Evolutionary conservation across 2,113 vertebrate species (phyloP), one percentile per base, ranked within the genome.

Genomic region (Ciconia stormi): DNA sequence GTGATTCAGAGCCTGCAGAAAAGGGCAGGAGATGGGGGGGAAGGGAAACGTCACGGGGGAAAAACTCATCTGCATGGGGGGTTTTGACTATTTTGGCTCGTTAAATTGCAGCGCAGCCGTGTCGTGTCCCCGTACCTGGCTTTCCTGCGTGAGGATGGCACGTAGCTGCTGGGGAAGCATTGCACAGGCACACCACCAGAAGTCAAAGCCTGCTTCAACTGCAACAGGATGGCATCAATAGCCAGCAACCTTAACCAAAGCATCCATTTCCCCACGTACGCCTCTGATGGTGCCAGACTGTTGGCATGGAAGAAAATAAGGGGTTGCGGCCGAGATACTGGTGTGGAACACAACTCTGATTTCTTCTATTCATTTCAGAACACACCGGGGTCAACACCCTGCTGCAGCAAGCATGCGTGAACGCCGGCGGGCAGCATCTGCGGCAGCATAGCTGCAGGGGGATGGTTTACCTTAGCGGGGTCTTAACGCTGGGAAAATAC

Each of bases 211-310:
- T 46, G 30, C 27, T 71, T 73, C 21, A 30, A 19, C 23, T 10
- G 30, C 38, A 53, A 23, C 14, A 38, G 65, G 38, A 2, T 49
- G 73, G 44, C 82, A 61, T 23, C 58, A 6, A 20, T 1, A 29
- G 18, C n/a, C 69, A 66, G 25, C 1, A 7, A 18, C 14, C 29
- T 17, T 26, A 72, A 62, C 17, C 46, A 32, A 63, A 50, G 16
- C 66, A 34, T 7, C 38, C 9, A 5, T 69, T 69, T 82, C 8
- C 25, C 27, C 29, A 23, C 1, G 0, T 2, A 3, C 4, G 0
- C 9, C n/a, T 67, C 47, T 12, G 44, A 63, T 2, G 16, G 16
- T 2, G 17, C 22, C 19, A 36, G 49, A 46, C 63, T 44, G 34
- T 7, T 32, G 40, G 63, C 23, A 3, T 3, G 12, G 40, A 76